Percentiles rank a stretch among this genome's conserved stretches.
Conservation (phyloP, 2,113 vertebrate genomes). For the Rhizomys pruinosus region DNA sequence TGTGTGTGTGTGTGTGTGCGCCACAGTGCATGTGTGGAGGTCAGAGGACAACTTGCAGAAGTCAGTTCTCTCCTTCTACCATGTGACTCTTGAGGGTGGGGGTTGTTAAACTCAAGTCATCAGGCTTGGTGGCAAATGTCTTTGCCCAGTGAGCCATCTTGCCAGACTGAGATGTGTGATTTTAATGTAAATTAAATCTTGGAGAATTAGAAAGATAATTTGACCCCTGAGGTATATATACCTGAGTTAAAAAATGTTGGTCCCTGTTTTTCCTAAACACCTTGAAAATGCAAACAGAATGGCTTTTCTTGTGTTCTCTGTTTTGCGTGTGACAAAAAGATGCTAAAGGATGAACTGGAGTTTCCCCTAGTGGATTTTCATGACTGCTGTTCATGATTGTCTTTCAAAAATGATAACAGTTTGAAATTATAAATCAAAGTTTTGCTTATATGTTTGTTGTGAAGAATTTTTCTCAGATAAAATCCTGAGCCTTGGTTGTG, state of each 20-base stretch:
- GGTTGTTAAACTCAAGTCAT: not conserved
- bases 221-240: not conserved
- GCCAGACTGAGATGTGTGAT: not conserved
- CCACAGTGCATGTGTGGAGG: not conserved
- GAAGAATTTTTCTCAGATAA: slow-evolving; percentile 50
- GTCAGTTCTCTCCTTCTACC: not conserved
- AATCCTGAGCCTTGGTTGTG: not conserved
- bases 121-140: too few relatives aligned
- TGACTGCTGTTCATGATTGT: slow-evolving; percentile 34
- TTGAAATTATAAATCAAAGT: slow-evolving; percentile 44
- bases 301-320: slow-evolving; percentile 7
- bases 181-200: slow-evolving; percentile 60
- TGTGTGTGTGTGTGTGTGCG: not conserved
- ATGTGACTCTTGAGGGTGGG: not conserved
- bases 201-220: slow-evolving; percentile 23
- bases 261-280: slow-evolving; percentile 27
- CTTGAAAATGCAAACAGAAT: slow-evolving; percentile 40
- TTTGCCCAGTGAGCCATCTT: not conserved
- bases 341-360: not conserved
- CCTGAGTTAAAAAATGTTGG: slow-evolving; percentile 48
- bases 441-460: slow-evolving; percentile 32
- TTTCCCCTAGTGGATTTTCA: slow-evolving; percentile 27
- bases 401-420: slow-evolving; percentile 43
- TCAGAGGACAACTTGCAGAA: not conserved
- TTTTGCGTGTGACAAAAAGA: slow-evolving; percentile 36